Conservation (phyloP, 2,888 invertebrate genomes). For the Cantharis rufa region DNA sequence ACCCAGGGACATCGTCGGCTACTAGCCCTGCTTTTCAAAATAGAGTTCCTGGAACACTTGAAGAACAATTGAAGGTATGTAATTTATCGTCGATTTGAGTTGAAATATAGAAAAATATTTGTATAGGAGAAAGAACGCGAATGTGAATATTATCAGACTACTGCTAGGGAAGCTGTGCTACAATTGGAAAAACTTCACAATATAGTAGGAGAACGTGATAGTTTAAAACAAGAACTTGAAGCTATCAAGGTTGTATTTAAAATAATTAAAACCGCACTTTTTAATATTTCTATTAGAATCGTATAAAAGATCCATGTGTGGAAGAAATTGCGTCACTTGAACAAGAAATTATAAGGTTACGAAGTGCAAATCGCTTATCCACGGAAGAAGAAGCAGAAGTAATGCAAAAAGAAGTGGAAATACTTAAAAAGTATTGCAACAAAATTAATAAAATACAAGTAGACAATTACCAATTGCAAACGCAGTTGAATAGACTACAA, state of each 20-base stretch:
- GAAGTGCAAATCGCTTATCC: constrained; percentile 30
- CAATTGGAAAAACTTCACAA: constrained; percentile 43
- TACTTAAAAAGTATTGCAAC: constrained; percentile 47
- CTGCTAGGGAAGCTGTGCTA: constrained; percentile 43
- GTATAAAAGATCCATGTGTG: constrained; percentile 1
- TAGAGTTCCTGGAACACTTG: background rate
- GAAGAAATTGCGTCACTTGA: constrained; percentile 43
- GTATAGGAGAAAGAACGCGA: background rate
- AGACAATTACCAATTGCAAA: constrained; percentile 45
- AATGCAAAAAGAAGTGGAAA: constrained; percentile 45
- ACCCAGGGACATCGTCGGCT: background rate
- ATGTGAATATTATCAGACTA: constrained; percentile 36
- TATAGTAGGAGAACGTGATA: constrained; percentile 40
- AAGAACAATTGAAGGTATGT: background rate
- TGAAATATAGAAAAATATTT: background rate
- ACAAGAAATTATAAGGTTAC: constrained; percentile 43
- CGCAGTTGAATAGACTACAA: background rate
- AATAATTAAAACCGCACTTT: background rate
- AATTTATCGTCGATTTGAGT: background rate
- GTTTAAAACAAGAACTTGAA: constrained; percentile 38
- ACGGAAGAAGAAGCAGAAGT: constrained; percentile 44
- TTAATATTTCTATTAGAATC: background rate
- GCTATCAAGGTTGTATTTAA: constrained; percentile 35
- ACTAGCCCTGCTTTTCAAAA: background rate
- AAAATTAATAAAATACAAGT: constrained; percentile 45